These are phyloP conservation scores for human DNA, from an alignment of 2,113 vertebrate species.

Conservation along the genomic window DNA sequence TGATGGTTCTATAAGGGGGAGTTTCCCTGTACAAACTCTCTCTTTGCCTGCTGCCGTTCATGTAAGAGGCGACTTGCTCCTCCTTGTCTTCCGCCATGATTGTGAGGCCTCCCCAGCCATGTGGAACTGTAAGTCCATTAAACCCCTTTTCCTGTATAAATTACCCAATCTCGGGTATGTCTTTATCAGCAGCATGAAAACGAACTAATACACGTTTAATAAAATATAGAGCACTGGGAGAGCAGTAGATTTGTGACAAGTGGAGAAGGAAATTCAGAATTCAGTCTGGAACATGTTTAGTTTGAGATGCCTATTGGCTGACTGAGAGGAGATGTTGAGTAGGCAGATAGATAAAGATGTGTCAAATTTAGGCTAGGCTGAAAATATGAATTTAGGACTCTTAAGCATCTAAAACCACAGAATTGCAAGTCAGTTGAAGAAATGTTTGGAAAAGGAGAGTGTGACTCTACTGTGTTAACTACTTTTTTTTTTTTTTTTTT, in stretches of 20 bases:
- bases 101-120: no score
- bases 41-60: no score
- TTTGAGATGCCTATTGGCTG: not conserved
- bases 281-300: not conserved
- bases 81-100: no score
- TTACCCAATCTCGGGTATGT: no score
- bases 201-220: not conserved
- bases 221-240: not conserved
- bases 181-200: no score
- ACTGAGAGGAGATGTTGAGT: not conserved
- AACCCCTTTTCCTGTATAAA: no score
- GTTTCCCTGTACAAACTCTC: no score
- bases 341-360: not conserved
- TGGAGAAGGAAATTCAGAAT: not conserved
- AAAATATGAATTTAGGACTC: not conserved
- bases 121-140: no score
- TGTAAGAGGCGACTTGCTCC: no score
- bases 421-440: not conserved
- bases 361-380: not conserved
- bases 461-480: not conserved
- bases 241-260: not conserved
- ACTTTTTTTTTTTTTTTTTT: no score
- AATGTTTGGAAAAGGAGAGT: constrained; percentile 3
- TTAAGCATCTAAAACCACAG: not conserved
- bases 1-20: no score